phyloP scores from a whole-genome alignment of 92 coral and sea anemone species.

The Heliopora coerulea region DNA sequence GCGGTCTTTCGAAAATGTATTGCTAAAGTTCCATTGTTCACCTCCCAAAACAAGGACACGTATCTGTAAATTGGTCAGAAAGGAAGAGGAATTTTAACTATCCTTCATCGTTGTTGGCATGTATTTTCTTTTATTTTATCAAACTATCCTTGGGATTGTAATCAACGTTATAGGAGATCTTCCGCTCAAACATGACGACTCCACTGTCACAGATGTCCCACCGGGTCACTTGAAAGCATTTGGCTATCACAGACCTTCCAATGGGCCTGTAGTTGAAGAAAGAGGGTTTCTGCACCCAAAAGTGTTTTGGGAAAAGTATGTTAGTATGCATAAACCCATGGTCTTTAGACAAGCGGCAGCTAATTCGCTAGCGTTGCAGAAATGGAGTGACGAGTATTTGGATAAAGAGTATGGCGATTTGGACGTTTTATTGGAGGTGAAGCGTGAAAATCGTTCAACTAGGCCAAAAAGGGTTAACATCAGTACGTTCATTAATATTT shows the following conservation, averaged over 20 bases:
- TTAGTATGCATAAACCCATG: constrained; percentile 60
- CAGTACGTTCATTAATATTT: constrained; percentile 67
- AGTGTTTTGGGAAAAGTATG: constrained; percentile 84
- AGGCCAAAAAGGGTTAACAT: constrained; percentile 73
- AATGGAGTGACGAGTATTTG: constrained; percentile 81
- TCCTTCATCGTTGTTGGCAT: no score
- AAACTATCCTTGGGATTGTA: background rate
- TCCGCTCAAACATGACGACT: constrained; percentile 76
- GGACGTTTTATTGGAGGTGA: constrained; percentile 86
- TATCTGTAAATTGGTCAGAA: no score
- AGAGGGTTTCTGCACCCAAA: constrained; percentile 63
- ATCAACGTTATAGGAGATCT: constrained; percentile 48
- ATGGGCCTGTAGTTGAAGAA: constrained; percentile 82
- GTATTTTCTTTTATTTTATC: background rate
- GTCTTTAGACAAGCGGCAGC: constrained; percentile 80
- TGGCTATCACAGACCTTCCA: constrained; percentile 76
- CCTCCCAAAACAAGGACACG: no score
- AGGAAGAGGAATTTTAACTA: no score
- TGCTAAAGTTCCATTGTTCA: no score
- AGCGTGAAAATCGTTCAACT: constrained; percentile 74
- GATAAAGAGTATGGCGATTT: constrained; percentile 72
- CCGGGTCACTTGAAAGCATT: constrained; percentile 80
- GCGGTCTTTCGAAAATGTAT: no score
- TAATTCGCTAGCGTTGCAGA: constrained; percentile 69
- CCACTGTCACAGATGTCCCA: constrained; percentile 45